A percentile compares a stretch with the other conserved stretches of the same genome.
Evolutionary conservation across 37 sponge, comb jelly and placozoan genomes (phyloP).

Genomic region (Tethya wilhelma): DNA sequence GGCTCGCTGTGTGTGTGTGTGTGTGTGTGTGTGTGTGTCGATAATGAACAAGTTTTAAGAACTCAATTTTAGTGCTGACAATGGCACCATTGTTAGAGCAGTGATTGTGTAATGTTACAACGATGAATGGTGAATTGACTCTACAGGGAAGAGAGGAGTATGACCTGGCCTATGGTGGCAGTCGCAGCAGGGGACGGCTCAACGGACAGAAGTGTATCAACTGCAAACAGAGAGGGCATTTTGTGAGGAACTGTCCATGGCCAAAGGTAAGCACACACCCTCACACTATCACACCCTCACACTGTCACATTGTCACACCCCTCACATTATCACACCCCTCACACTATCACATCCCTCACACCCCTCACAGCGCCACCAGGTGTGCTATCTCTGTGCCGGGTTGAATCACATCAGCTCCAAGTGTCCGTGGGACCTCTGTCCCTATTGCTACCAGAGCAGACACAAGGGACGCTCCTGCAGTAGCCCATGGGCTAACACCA

Average conservation of each 20-base stretch:
- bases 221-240: constrained; percentile 46
- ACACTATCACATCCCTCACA: not conserved
- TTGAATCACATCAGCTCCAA: constrained; percentile 27
- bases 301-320: not conserved
- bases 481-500: constrained; percentile 19
- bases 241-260: constrained; percentile 7
- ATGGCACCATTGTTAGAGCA: not conserved
- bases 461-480: constrained; percentile 42
- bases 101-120: not conserved
- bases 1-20: constrained; percentile 44
- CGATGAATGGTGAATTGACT: not conserved
- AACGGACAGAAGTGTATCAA: constrained; percentile 41
- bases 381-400: constrained; percentile 57
- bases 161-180: constrained; percentile 5
- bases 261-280: constrained; percentile 44
- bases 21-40: too few relatives aligned
- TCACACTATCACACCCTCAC: not conserved
- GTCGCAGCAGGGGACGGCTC: constrained; percentile 3
- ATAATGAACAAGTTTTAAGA: too few relatives aligned
- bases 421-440: constrained; percentile 37
- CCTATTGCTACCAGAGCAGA: constrained; percentile 42
- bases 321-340: not conserved
- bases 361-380: constrained; percentile 35
- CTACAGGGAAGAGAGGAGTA: constrained; percentile 36
- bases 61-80: too few relatives aligned